Percentiles rank a stretch among this genome's conserved stretches.
These are phyloP conservation scores for Siderastrea radians DNA, from an alignment of 92 coral and sea anemone genomes.

Conservation along the genomic window DNA sequence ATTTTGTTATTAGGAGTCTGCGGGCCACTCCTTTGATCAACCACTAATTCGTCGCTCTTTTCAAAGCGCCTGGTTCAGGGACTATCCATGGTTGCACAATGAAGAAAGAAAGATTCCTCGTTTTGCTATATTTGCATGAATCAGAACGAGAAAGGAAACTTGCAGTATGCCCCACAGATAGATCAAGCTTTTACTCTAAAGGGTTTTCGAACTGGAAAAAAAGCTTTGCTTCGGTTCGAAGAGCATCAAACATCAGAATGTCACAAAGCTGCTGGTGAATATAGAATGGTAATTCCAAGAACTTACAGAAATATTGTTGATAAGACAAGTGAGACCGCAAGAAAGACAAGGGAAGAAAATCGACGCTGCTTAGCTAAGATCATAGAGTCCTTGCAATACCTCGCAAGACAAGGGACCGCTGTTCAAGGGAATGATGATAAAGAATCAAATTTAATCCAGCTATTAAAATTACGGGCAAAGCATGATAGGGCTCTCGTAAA, in stretches of 20 bases:
- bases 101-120: slow-evolving; percentile 32
- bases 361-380: slow-evolving; percentile 56
- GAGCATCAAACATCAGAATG: slow-evolving; percentile 58
- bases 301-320: slow-evolving; percentile 48
- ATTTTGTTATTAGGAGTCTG: no score
- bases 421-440: slow-evolving; percentile 58
- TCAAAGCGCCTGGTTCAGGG: slow-evolving; percentile 44
- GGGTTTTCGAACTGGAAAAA: slow-evolving; percentile 71
- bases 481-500: neutral
- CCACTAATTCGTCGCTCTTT: neutral
- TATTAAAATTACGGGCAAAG: slow-evolving; percentile 43
- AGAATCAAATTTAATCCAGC: slow-evolving; percentile 51
- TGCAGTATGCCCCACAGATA: slow-evolving; percentile 33
- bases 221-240: slow-evolving; percentile 41
- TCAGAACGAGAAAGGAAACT: slow-evolving; percentile 46
- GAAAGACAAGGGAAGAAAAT: slow-evolving; percentile 50
- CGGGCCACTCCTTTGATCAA: no score
- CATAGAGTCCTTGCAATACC: slow-evolving; percentile 59
- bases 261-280: slow-evolving; percentile 41
- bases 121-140: slow-evolving; percentile 39
- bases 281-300: slow-evolving; percentile 51
- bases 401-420: slow-evolving; percentile 54
- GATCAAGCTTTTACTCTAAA: slow-evolving; percentile 59
- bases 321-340: slow-evolving; percentile 50
- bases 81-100: neutral